phyloP scores from a whole-genome alignment of 2,113 vertebrate species.

The Elephas maximus region DNA sequence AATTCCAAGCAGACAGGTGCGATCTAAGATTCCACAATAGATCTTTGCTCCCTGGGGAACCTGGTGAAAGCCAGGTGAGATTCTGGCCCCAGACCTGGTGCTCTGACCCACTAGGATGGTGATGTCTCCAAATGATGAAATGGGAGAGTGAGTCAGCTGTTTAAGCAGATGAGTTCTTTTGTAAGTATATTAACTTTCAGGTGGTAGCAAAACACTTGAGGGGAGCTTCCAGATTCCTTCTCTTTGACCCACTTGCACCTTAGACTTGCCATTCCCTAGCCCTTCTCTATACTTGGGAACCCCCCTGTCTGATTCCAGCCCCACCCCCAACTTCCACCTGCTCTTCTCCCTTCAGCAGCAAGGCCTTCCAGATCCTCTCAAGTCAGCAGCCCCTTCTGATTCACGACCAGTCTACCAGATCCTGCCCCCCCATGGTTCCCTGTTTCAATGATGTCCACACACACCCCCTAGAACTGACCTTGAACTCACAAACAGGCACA shows the following conservation, averaged over 20 bases:
- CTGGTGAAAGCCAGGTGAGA: not conserved
- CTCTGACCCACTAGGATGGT: not conserved
- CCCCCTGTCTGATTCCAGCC: not conserved
- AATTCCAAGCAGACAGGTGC: not conserved
- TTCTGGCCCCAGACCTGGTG: not conserved
- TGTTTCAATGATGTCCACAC: not conserved
- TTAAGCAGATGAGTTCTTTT: not conserved
- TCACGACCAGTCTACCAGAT: not conserved
- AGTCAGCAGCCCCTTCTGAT: not conserved
- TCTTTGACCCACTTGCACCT: not conserved
- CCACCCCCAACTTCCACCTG: not conserved
- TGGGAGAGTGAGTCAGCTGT: not conserved
- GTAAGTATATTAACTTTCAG: not conserved
- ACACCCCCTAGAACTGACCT: not conserved
- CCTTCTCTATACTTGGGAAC: not conserved
- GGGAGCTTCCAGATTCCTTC: not conserved
- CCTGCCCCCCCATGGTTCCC: not conserved
- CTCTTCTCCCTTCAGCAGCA: not conserved
- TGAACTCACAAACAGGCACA: not conserved
- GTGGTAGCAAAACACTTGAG: not conserved
- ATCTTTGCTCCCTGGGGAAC: not conserved
- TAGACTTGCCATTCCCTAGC: not conserved
- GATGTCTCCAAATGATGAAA: not conserved
- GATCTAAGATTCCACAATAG: not conserved
- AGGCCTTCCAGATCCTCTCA: rapidly evolving